phyloP scores from a whole-genome alignment of 2,888 invertebrate genomes.

The Amiota minor region DNA sequence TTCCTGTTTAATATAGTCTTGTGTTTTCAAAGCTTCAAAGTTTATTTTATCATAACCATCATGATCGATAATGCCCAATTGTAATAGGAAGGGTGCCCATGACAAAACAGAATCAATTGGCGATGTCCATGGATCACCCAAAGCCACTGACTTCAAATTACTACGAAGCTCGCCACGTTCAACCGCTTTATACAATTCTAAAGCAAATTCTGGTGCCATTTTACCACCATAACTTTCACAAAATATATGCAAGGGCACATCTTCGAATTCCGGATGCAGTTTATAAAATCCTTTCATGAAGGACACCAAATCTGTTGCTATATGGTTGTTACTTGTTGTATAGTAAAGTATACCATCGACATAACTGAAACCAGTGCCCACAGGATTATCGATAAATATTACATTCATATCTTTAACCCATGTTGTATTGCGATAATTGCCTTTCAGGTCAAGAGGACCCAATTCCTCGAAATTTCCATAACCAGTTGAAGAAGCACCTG shows the following conservation, averaged over 20 bases:
- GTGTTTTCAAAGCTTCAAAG: constrained; percentile 76
- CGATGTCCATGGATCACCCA: constrained; percentile 93
- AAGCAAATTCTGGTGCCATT: constrained; percentile 90
- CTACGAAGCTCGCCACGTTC: constrained; percentile 77
- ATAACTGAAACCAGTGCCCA: constrained; percentile 90
- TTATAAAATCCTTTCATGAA: constrained; percentile 82
- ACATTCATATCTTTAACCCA: constrained; percentile 89
- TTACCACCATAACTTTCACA: constrained; percentile 95
- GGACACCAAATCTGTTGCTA: constrained; percentile 84
- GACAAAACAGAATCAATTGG: constrained; percentile 88
- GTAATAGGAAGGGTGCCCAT: constrained; percentile 86
- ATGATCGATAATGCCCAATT: constrained; percentile 82
- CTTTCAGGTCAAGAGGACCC: constrained; percentile 81
- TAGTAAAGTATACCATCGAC: constrained; percentile 76
- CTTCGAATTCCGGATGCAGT: constrained; percentile 80
- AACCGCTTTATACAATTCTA: constrained; percentile 77
- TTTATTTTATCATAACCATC: constrained; percentile 78
- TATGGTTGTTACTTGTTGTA: constrained; percentile 78
- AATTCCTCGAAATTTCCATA: constrained; percentile 91
- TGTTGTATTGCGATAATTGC: constrained; percentile 81
- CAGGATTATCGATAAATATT: constrained; percentile 91
- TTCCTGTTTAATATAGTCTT: constrained; percentile 76
- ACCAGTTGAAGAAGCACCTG: constrained; percentile 85
- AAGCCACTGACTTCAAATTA: constrained; percentile 84
- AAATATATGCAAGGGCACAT: constrained; percentile 86